Conservation (phyloP, 1,140 invertebrate genomes). For the Sitophilus oryzae region DNA sequence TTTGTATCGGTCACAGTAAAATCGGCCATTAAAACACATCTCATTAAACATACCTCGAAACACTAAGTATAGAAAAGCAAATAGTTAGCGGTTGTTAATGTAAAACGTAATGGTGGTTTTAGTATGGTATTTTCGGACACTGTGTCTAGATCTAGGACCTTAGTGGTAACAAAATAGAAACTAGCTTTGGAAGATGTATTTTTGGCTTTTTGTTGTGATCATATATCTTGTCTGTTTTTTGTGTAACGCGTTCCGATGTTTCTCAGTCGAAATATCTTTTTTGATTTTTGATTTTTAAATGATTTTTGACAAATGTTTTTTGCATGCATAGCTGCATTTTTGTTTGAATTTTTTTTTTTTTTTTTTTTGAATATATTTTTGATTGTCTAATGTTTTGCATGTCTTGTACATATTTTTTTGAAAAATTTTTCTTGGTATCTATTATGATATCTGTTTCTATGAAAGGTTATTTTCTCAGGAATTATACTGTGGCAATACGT, state of each 20-base stretch:
- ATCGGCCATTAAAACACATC: neutral
- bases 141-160: neutral
- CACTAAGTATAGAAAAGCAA: neutral
- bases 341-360: neutral
- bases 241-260: too few relatives aligned
- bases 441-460: too few relatives aligned
- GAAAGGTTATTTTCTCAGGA: too few relatives aligned
- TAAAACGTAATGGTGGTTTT: neutral
- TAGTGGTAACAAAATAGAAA: neutral
- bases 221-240: neutral
- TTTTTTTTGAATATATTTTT: neutral
- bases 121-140: neutral
- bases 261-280: neutral
- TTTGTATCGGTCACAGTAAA: constrained; percentile 23
- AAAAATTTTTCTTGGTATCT: too few relatives aligned
- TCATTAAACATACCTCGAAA: constrained; percentile 1
- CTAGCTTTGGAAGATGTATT: neutral
- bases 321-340: neutral
- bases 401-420: too few relatives aligned
- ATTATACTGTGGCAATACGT: too few relatives aligned
- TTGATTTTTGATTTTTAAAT: neutral
- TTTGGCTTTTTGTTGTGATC: neutral
- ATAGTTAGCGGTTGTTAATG: neutral
- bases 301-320: neutral
- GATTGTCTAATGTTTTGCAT: neutral